Evolutionary conservation across 1,140 invertebrate species (phyloP), one percentile per base, ranked within the genome.

Genomic region (Drosophila littoralis): DNA sequence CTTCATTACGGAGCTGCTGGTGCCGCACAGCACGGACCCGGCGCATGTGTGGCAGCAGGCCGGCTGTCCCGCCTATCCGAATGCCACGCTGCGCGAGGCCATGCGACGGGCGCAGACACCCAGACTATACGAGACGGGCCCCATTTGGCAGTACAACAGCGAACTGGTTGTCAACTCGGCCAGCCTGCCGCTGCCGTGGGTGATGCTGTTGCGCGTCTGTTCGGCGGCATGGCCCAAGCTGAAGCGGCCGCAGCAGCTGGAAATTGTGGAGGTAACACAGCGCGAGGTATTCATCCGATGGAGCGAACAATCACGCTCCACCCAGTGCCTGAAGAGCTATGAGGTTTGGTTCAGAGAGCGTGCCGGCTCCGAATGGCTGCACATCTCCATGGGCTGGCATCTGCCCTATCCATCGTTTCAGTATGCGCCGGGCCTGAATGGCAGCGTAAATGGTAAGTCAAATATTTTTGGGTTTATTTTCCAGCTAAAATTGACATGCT

Each of bases 391-490:
- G 1, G 76, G 59, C 22, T 90, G 89, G 84, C 91, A 92, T 70
- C 70, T 92, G 46, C 91, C 92, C 0, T 91, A 81, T 81, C 77
- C 90, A n/a, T 91, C 84, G 15, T 92, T 91, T 77, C 91, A 92
- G 9, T 92, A 80, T 48, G 84, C 88, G 0, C 63, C 72, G 0
- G 60, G 73, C 1, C 13, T 50, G 1, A 51, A 50, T 61, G 75
- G 73, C 57, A 79, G 79, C 13, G 83, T 88, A 1, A 88, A 88
- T 54, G 91, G 91, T 92, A 38, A 68, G 74, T 64, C 1, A 6
- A 61, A 38, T 12, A 9, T 45, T 52, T 3, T 28, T 4, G 4
- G 22, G 22, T 28, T 28, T 28, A 28, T 5, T 28, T 28, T 5
- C 22, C 22, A 28, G 22, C 22, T 28, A 28, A 28, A 28, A 28